phyloP scores from a whole-genome alignment of 2,797 vertebrate genomes.

The Paratrypauchen microcephalus region DNA sequence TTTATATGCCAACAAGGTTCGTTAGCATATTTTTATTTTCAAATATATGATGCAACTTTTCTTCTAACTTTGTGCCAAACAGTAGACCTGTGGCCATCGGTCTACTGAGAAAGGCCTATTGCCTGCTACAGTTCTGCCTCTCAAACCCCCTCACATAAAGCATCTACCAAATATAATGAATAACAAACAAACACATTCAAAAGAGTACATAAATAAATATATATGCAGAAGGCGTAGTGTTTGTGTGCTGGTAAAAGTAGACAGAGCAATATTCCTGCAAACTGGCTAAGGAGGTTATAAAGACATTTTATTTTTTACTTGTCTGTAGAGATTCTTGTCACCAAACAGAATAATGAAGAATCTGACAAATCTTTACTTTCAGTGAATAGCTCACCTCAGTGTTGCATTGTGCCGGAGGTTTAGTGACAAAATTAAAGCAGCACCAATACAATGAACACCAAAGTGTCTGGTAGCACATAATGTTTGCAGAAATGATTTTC shows the following conservation, averaged over 20 bases:
- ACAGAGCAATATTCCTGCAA: neutral
- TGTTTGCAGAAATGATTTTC: slow-evolving; percentile 46
- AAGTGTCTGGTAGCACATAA: slow-evolving; percentile 47
- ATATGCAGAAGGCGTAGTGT: neutral
- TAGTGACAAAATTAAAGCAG: slow-evolving; percentile 45
- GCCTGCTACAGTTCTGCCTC: neutral
- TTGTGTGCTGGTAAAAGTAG: neutral
- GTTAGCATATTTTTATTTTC: neutral
- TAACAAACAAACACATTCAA: neutral
- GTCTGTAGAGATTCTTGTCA: slow-evolving; percentile 16
- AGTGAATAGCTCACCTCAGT: slow-evolving; percentile 33
- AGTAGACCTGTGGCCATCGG: neutral
- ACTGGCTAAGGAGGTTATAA: neutral
- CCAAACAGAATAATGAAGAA: slow-evolving; percentile 1
- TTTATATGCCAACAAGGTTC: neutral
- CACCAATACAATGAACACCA: slow-evolving; percentile 43
- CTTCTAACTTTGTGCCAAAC: neutral
- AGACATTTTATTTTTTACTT: slow-evolving; percentile 3
- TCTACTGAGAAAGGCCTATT: neutral
- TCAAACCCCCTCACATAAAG: neutral
- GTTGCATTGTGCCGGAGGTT: slow-evolving; percentile 42
- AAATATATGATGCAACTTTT: neutral
- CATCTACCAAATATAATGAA: neutral
- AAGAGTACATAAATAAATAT: neutral
- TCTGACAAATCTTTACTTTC: slow-evolving; percentile 34